A percentile compares a stretch with the other conserved stretches of the same genome.
phyloP scores from a whole-genome alignment of 2,797 vertebrate species.

The Phalloptychus januarius region DNA sequence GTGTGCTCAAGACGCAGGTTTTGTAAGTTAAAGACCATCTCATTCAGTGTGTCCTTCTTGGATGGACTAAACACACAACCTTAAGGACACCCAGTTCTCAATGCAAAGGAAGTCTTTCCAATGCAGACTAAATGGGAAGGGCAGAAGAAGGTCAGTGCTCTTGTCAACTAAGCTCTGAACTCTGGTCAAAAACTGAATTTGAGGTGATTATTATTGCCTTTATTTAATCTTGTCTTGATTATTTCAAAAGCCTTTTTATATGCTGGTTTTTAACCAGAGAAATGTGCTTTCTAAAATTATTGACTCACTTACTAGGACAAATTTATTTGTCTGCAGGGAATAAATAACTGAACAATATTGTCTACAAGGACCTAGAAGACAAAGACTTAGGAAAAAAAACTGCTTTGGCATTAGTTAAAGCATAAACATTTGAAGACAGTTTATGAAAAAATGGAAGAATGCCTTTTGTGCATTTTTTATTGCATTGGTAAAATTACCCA shows the following conservation, averaged over 20 bases:
- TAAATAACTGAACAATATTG: not conserved
- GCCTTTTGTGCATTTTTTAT: conserved; percentile 38
- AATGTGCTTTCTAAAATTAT: not conserved
- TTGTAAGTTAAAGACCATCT: not conserved
- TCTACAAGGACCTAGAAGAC: conserved; percentile 32
- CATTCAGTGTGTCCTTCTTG: not conserved
- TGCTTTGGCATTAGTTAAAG: conserved; percentile 53
- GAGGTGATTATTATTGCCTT: not conserved
- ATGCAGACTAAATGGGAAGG: not conserved
- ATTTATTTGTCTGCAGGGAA: not conserved
- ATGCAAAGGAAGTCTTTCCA: not conserved
- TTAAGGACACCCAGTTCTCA: not conserved
- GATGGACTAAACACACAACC: not conserved
- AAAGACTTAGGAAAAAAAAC: conserved; percentile 52
- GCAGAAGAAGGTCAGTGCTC: not conserved
- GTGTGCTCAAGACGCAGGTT: not conserved
- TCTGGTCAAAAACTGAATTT: not conserved
- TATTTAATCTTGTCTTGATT: not conserved
- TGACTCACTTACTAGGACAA: not conserved
- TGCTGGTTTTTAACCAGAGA: not conserved
- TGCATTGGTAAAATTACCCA: conserved; percentile 10
- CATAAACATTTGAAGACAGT: conserved; percentile 35
- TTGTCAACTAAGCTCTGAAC: not conserved
- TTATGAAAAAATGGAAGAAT: conserved; percentile 26
- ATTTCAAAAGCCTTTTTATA: not conserved